A percentile compares a stretch with the other conserved stretches of the same genome.
phyloP scores from a whole-genome alignment of 92 coral and sea anemone species.

The Phenganax subtilis region DNA sequence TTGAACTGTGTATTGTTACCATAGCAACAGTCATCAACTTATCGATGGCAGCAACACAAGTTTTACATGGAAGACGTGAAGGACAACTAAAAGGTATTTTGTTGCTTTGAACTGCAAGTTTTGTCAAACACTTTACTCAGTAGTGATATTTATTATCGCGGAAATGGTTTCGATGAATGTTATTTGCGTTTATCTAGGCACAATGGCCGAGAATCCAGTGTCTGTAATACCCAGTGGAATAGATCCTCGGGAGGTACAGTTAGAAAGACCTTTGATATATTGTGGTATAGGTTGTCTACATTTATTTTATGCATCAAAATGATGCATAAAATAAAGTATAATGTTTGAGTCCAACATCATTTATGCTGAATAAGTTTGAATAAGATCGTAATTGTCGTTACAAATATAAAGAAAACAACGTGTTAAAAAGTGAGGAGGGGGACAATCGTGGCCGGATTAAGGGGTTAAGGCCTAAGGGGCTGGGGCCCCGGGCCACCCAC shows the following conservation, averaged over 20 bases:
- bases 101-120: neutral
- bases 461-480: too few relatives aligned
- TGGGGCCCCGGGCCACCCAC: too few relatives aligned
- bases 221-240: conserved; percentile 72
- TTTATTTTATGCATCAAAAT: neutral
- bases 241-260: conserved; percentile 75
- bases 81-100: conserved; percentile 83
- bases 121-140: neutral
- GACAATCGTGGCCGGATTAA: too few relatives aligned
- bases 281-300: neutral
- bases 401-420: too few relatives aligned
- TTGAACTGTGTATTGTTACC: conserved; percentile 17
- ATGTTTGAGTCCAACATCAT: neutral
- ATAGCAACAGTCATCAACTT: conserved; percentile 29
- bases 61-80: conserved; percentile 89
- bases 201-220: conserved; percentile 35
- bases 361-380: neutral
- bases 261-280: neutral
- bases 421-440: too few relatives aligned
- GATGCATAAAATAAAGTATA: too few relatives aligned
- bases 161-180: neutral
- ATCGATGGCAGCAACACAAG: conserved; percentile 77
- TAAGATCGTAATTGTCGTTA: too few relatives aligned
- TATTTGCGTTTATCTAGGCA: neutral
- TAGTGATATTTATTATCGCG: neutral